phyloP scores from a whole-genome alignment of 35 echinoderm and acorn worm genomes.

The Stichopus chloronotus region DNA sequence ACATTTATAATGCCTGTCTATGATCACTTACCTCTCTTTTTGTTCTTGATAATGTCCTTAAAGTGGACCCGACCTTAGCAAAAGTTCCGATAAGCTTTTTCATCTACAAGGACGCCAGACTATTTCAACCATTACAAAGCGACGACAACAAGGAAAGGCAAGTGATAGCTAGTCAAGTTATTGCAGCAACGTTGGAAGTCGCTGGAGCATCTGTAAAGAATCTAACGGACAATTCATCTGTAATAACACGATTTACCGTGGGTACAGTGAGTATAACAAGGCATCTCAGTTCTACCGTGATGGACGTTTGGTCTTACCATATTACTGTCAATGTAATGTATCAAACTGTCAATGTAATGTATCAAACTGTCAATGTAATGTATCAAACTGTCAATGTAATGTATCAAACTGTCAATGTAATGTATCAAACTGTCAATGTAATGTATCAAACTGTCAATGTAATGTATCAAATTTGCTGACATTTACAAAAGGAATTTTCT shows the following conservation, averaged over 20 bases:
- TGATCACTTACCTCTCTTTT: background rate
- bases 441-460: no score
- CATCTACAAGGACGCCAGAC: conserved; percentile 16
- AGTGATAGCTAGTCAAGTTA: conserved; percentile 10
- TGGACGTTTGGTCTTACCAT: no score
- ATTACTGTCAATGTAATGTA: no score
- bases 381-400: no score
- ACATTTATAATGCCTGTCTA: no score
- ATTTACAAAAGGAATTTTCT: no score
- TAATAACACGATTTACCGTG: background rate
- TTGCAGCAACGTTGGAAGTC: conserved; percentile 5
- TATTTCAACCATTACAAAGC: conserved; percentile 2
- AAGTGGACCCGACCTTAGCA: background rate
- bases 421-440: no score
- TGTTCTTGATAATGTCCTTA: background rate
- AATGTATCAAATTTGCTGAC: no score
- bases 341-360: no score
- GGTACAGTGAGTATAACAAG: background rate
- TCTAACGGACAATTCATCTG: background rate
- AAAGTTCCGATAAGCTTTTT: conserved; percentile 12
- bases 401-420: no score
- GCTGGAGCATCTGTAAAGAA: background rate
- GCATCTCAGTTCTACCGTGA: no score
- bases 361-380: no score
- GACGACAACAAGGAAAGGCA: background rate